Percentiles rank a stretch among this genome's conserved stretches.
These are phyloP conservation scores for Dasyornis broadbenti DNA, from an alignment of 2,113 vertebrate species.

Conservation along the genomic window DNA sequence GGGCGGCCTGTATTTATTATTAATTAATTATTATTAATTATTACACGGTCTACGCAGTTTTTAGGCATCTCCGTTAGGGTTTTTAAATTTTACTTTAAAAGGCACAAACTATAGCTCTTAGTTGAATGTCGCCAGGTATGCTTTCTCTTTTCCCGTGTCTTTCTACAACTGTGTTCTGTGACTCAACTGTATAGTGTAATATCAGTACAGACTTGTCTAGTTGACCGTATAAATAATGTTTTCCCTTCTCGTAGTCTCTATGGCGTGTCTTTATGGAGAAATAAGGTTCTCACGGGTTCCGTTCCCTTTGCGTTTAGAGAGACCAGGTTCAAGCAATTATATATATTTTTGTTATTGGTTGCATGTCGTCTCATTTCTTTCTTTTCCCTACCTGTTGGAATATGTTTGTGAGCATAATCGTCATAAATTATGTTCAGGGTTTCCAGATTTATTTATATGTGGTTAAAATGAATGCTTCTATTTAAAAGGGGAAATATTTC, in stretches of 20 bases:
- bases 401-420: slow-evolving; percentile 90
- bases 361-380: slow-evolving; percentile 84
- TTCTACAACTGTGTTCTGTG: slow-evolving; percentile 98
- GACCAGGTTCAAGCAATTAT: slow-evolving; percentile 82
- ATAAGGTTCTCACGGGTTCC: slow-evolving; percentile 82
- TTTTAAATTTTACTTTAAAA: slow-evolving; percentile 74
- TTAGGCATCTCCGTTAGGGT: slow-evolving; percentile 71
- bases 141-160: slow-evolving; percentile 93
- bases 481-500: slow-evolving; percentile 99
- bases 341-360: slow-evolving; percentile 92
- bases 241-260: slow-evolving; percentile 88
- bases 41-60: slow-evolving; percentile 69
- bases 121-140: slow-evolving; percentile 87
- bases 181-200: slow-evolving; percentile 97
- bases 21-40: slow-evolving; percentile 57
- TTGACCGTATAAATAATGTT: slow-evolving; percentile 89
- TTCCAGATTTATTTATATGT: slow-evolving; percentile 99
- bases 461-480: slow-evolving; percentile 99
- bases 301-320: slow-evolving; percentile 81
- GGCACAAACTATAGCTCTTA: slow-evolving; percentile 91
- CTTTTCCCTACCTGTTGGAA: slow-evolving; percentile 69
- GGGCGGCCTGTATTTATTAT: slow-evolving; percentile 67
- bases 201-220: slow-evolving; percentile 90
- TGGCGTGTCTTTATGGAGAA: slow-evolving; percentile 89
- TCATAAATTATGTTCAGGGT: slow-evolving; percentile 91